A percentile compares a stretch with the other conserved stretches of the same genome.
Conservation (phyloP, 1,140 invertebrate genomes). For the Acromyrmex heyeri region DNA sequence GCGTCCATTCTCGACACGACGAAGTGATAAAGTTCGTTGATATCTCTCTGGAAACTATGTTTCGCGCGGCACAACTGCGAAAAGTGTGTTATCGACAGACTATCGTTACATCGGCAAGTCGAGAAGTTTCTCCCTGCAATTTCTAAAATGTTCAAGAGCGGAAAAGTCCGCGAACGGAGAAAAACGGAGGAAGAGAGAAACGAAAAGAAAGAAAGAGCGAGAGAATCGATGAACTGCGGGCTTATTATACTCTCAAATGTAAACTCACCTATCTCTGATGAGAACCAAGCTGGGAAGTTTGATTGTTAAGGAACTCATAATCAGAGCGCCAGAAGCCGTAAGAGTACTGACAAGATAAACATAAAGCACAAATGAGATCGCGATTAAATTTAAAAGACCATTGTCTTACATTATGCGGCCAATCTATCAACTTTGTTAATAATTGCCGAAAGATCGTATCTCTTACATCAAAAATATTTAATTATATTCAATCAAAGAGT, state of each 20-base stretch:
- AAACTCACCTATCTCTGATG: constrained; percentile 46
- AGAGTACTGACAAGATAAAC: constrained; percentile 69
- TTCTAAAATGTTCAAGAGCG: constrained; percentile 11
- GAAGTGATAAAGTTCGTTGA: constrained; percentile 62
- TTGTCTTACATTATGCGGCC: constrained; percentile 42
- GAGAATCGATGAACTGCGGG: constrained; percentile 50
- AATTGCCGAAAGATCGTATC: constrained; percentile 20
- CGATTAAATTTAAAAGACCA: constrained; percentile 69
- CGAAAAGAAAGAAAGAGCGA: not conserved
- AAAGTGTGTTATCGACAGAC: constrained; percentile 52
- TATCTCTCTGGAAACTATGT: constrained; percentile 59
- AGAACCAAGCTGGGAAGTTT: constrained; percentile 61
- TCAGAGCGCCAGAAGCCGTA: constrained; percentile 64
- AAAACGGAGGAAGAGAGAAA: not conserved
- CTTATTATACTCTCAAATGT: constrained; percentile 71
- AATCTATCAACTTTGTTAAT: constrained; percentile 70
- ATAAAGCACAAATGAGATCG: constrained; percentile 68
- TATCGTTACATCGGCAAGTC: constrained; percentile 41
- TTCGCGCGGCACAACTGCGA: constrained; percentile 34
- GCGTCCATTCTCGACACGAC: constrained; percentile 44
- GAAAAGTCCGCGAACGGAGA: constrained; percentile 20
- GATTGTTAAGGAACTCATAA: constrained; percentile 78
- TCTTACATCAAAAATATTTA: not conserved
- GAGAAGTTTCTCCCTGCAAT: constrained; percentile 55
- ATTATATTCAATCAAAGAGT: not conserved